Evolutionary conservation across 2,797 vertebrate genomes (phyloP), one percentile per base, ranked within the genome.

Genomic region (Darevskia mixta): DNA sequence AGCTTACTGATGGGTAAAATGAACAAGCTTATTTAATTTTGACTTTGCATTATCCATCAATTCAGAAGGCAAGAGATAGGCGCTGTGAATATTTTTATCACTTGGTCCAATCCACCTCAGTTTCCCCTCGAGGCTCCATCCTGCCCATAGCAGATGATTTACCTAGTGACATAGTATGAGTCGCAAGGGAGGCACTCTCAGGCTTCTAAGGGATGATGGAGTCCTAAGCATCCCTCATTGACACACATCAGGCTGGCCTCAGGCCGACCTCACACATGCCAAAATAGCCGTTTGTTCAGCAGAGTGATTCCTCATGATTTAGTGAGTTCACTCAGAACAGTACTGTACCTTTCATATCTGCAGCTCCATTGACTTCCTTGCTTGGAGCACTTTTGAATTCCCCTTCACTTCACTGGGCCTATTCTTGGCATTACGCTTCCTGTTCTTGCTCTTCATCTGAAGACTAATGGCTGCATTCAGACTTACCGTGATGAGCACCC

Each of bases 341-440:
- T 79, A 75, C 41, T 82, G 23, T 43, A 78, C 72, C 72, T 88
- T 88, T 88, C 49, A 72, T 61, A 82, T 82, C 35, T 85, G 38
- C 49, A 82, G 83, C 83, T 85, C 79, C 79, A 85, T 87, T 88
- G 38, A 67, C 38, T 82, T 69, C 49, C 81, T 87, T 88, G 79
- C 82, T 88, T 85, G 38, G 11, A 78, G 71, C 83, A 78, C 43
- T 85, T 85, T 67, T 85, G 45, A 72, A 90, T 82, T 90, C 66
- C 29, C 83, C 71, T 61, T 35, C 71, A 61, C 78, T 87, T 90
- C 17, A 7, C 41, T 77, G 71, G 43, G 72, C 66, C 38, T 78
- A 45, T 85, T 77, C 86, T 82, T 85, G 64, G 49, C 49, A 81
- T 82, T 75, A 45, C 11, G n/a, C 41, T 87, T 49, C 66, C 35